phyloP scores from a whole-genome alignment of 2,888 invertebrate species.

The Prenolepis imparis region DNA sequence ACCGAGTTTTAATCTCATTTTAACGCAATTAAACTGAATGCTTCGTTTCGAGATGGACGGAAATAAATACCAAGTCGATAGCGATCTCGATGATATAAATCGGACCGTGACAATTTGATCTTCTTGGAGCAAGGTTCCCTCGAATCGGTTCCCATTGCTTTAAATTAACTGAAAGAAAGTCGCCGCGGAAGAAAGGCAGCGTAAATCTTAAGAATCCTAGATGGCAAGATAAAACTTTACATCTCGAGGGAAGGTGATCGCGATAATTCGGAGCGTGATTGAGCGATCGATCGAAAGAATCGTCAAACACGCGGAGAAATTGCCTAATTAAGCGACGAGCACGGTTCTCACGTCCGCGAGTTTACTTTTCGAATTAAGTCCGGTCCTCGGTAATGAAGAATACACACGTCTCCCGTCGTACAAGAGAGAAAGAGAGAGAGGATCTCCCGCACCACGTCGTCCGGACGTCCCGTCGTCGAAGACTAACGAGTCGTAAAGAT shows the following conservation, averaged over 20 bases:
- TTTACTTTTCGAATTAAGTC: constrained; percentile 21
- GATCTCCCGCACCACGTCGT: neutral
- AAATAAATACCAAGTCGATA: constrained; percentile 80
- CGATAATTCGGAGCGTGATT: constrained; percentile 82
- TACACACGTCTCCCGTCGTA: neutral
- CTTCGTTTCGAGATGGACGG: constrained; percentile 71
- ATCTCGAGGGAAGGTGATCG: constrained; percentile 82
- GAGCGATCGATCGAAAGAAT: constrained; percentile 74
- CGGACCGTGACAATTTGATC: constrained; percentile 78
- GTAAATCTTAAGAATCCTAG: constrained; percentile 79
- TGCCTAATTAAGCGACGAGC: constrained; percentile 74
- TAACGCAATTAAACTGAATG: constrained; percentile 75
- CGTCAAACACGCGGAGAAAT: constrained; percentile 65
- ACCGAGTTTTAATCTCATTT: constrained; percentile 68
- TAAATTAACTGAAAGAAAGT: constrained; percentile 69
- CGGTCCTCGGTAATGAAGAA: neutral
- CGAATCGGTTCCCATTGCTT: constrained; percentile 63
- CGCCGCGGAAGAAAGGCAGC: constrained; percentile 61
- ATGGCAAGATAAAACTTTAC: constrained; percentile 83
- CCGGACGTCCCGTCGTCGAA: neutral
- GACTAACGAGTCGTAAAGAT: constrained; percentile 57
- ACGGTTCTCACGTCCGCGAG: neutral
- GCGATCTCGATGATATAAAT: constrained; percentile 82
- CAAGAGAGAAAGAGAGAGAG: neutral
- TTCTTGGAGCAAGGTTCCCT: constrained; percentile 65